Percentiles rank a stretch among this genome's conserved stretches.
Conservation (phyloP, 2,797 vertebrate genomes). For the Sebastes kiyomatsui region DNA sequence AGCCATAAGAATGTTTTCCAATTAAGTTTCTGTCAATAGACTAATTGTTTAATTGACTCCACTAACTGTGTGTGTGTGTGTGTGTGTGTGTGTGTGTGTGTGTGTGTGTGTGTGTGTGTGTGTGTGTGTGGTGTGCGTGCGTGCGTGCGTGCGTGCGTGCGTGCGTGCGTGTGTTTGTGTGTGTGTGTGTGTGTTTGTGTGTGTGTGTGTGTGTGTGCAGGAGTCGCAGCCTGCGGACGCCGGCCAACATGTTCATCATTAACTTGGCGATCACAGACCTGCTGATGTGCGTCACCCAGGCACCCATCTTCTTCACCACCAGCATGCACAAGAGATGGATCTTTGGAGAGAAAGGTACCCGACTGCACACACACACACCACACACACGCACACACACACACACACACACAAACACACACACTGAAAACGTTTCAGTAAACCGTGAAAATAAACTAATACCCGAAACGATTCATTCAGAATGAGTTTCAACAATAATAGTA, state of each 20-base stretch:
- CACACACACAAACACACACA: neutral
- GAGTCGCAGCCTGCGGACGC: slow-evolving; percentile 89
- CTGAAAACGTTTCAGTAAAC: neutral
- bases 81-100: neutral
- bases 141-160: neutral
- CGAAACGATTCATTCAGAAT: neutral
- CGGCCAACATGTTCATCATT: slow-evolving; percentile 92
- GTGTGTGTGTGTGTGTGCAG: slow-evolving; percentile 64
- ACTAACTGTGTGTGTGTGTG: neutral
- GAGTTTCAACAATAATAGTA: neutral
- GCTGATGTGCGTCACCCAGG: slow-evolving; percentile 93
- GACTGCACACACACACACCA: neutral
- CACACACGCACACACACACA: neutral
- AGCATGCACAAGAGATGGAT: slow-evolving; percentile 94
- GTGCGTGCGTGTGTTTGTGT: neutral
- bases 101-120: no score
- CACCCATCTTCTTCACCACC: slow-evolving; percentile 91
- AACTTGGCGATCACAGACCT: slow-evolving; percentile 94
- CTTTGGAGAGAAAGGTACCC: slow-evolving; percentile 92
- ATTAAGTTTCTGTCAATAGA: no score
- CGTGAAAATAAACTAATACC: neutral
- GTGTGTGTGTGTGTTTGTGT: no score
- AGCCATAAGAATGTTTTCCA: neutral
- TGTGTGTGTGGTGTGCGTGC: no score
- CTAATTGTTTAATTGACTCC: no score